These are phyloP conservation scores for Whitmania pigra DNA, from an alignment of 1,140 invertebrate species.

Conservation along the genomic window DNA sequence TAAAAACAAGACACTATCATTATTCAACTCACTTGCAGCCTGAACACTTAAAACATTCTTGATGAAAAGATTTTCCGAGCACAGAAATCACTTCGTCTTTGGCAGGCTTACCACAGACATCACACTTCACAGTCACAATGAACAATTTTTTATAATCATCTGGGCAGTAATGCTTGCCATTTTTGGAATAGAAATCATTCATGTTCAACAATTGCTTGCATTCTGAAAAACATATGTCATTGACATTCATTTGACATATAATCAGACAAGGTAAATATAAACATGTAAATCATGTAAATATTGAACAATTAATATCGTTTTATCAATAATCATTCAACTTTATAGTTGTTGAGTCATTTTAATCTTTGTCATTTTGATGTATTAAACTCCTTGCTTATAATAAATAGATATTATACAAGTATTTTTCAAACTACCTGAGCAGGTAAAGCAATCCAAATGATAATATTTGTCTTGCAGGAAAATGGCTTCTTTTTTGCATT, in stretches of 20 bases:
- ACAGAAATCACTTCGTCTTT: slow-evolving; percentile 79
- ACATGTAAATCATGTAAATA: too few relatives aligned
- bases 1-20: too few relatives aligned
- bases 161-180: slow-evolving; percentile 78
- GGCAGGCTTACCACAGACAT: slow-evolving; percentile 73
- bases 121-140: slow-evolving; percentile 80
- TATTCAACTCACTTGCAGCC: slow-evolving; percentile 57
- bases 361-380: too few relatives aligned
- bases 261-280: neutral
- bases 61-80: slow-evolving; percentile 77
- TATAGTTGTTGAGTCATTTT: too few relatives aligned
- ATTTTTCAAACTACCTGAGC: slow-evolving; percentile 49
- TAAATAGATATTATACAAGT: neutral
- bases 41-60: slow-evolving; percentile 83
- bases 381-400: neutral
- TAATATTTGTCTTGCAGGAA: slow-evolving; percentile 91
- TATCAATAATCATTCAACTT: too few relatives aligned
- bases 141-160: slow-evolving; percentile 79
- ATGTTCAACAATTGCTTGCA: slow-evolving; percentile 72
- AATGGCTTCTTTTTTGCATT: slow-evolving; percentile 85
- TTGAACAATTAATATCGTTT: too few relatives aligned
- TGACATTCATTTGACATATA: neutral
- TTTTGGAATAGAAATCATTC: slow-evolving; percentile 74
- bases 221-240: slow-evolving; percentile 43
- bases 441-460: slow-evolving; percentile 89